Evolutionary conservation across 2,888 invertebrate species (phyloP).

Genomic region (Pecten maximus): DNA sequence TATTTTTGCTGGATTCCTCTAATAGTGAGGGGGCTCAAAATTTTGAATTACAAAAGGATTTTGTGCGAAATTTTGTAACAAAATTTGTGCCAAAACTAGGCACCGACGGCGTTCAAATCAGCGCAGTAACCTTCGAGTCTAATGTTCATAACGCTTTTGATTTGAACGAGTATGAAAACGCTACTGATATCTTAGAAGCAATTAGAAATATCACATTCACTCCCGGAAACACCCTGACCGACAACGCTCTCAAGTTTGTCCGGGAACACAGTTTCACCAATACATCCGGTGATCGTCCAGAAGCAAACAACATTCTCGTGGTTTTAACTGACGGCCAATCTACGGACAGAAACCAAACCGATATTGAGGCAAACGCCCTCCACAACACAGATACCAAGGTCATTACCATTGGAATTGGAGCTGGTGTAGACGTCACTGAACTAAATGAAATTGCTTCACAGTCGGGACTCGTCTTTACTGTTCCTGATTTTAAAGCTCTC

Average conservation of each 20-base stretch:
- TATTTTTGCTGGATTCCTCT: constrained; percentile 35
- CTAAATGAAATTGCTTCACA: not conserved
- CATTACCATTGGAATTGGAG: not conserved
- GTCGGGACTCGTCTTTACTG: not conserved
- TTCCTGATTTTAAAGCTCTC: not conserved
- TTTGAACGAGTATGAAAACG: constrained; percentile 3
- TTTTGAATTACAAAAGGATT: not conserved
- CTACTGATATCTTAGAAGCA: not conserved
- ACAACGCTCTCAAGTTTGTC: constrained; percentile 20
- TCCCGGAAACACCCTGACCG: not conserved
- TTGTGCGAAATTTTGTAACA: constrained; percentile 35
- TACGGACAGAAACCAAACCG: constrained; percentile 4
- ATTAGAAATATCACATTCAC: constrained; percentile 3
- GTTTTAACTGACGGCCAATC: constrained; percentile 37
- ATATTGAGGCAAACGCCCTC: not conserved
- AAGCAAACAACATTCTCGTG: constrained; percentile 34
- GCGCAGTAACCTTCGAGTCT: constrained; percentile 18
- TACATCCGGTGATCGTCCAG: constrained; percentile 36
- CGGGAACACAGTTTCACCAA: constrained; percentile 31
- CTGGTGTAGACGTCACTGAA: not conserved
- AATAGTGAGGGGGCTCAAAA: not conserved
- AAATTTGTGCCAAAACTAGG: constrained; percentile 37
- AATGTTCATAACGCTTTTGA: not conserved
- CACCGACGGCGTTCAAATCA: constrained; percentile 33
- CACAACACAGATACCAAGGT: not conserved